Conservation (phyloP, 2,797 vertebrate genomes). For the Tokudaia muenninki region DNA sequence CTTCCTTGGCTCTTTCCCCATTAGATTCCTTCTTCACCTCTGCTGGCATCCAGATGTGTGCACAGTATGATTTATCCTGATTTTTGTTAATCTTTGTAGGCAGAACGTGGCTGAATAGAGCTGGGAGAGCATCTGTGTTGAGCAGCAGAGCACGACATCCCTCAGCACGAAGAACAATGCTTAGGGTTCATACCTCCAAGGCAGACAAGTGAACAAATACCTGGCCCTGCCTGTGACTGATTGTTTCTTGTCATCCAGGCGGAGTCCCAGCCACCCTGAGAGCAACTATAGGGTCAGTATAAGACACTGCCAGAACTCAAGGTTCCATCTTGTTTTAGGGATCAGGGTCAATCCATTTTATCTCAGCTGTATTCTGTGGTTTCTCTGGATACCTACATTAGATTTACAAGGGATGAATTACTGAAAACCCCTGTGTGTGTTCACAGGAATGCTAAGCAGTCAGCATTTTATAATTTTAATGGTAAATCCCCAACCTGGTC, state of each 20-base stretch:
- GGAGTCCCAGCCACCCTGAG: no score
- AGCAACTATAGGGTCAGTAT: rapidly evolving
- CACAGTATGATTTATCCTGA: rapidly evolving
- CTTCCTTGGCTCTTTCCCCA: not conserved
- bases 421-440: not conserved
- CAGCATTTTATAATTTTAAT: not conserved
- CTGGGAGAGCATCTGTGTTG: not conserved
- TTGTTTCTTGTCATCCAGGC: not conserved
- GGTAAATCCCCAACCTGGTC: not conserved
- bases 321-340: not conserved
- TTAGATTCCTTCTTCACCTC: not conserved
- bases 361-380: no score
- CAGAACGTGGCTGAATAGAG: rapidly evolving
- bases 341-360: rapidly evolving
- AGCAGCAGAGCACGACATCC: not conserved
- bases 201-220: rapidly evolving
- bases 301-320: rapidly evolving
- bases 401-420: not conserved
- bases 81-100: not conserved
- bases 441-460: not conserved
- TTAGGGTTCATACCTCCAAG: rapidly evolving
- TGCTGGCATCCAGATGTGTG: not conserved
- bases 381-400: no score
- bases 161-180: not conserved
- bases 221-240: rapidly evolving